Percentiles rank a stretch among this genome's conserved stretches.
phyloP scores from a whole-genome alignment of 2,113 vertebrate species.

The Sarotherodon lohbergeri region DNA sequence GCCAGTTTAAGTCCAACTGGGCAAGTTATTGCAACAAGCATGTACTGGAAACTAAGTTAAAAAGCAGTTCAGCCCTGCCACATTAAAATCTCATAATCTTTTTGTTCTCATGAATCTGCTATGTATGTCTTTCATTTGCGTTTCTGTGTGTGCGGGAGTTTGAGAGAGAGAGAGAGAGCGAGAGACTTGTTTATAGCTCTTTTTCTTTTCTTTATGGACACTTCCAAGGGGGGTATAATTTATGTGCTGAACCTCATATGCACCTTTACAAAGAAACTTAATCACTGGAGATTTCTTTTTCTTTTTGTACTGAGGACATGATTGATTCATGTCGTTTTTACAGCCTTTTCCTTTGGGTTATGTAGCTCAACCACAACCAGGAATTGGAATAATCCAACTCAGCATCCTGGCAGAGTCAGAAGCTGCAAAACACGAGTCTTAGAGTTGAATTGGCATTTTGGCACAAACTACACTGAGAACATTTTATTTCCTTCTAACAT shows the following conservation, averaged over 20 bases:
- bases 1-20: neutral
- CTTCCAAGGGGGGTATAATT: neutral
- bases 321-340: slow-evolving; percentile 20
- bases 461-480: neutral
- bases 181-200: neutral
- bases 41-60: neutral
- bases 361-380: neutral
- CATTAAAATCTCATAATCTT: neutral
- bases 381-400: neutral
- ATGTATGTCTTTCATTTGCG: neutral
- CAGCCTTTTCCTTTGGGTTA: neutral
- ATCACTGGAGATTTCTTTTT: neutral
- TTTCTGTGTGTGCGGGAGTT: neutral
- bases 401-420: neutral
- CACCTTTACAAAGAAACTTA: neutral
- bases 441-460: neutral
- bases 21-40: neutral
- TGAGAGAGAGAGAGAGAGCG: neutral
- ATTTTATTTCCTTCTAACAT: neutral
- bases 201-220: neutral
- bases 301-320: neutral
- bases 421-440: neutral
- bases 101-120: neutral
- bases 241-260: slow-evolving; percentile 9
- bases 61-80: neutral